Base-by-base conservation (phyloP, 2,797 vertebrate species). In the Oreochromis grahami region DNA sequence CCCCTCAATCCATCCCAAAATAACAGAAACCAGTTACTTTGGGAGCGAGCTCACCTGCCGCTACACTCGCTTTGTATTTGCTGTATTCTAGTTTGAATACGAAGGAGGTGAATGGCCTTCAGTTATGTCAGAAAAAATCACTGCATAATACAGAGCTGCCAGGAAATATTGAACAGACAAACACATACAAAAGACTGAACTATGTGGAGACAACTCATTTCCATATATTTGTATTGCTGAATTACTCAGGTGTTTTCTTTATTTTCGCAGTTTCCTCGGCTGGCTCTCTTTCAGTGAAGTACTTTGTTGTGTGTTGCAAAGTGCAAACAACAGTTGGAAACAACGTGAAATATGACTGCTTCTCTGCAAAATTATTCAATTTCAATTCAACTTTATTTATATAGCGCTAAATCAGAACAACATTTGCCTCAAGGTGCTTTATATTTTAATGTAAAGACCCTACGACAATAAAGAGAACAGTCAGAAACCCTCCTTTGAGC, bases 201-300 rank as follows among this genome's bases (percentile, higher is more conserved):
- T 11, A 34, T 41, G 36, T 19, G 34, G 68, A 88, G 78, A 79
- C 68, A 41, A 36, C 79, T 91, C 10, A 88, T 92, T 90, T 92
- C 74, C 82, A 90, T 92, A 76, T 6, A 79, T 77, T 88, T 88
- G 82, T 88, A 68, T 58, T 81, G 55, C 82, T 79, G 79, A 89
- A 86, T 87, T 89, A 72, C 87, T 90, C 84, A 29, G 87, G 85
- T 87, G 81, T 89, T 89, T 87, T 87, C 81, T 85, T 92, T 81
- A 60, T 89, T 88, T 77, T 86, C 85, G 85, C 85, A 78, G 81
- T 84, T 82, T 85, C 21, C 84, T 87, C 63, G 3, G 41, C 53
- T 53, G 32, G 79, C 58, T 85, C 76, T 63, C 68, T 86, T 84
- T 87, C 78, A 45, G 51, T 5, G 14, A n/a, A 19, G 72, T 68